These are phyloP conservation scores for Tipula vernalis DNA, from an alignment of 2,888 invertebrate species.

Conservation along the genomic window DNA sequence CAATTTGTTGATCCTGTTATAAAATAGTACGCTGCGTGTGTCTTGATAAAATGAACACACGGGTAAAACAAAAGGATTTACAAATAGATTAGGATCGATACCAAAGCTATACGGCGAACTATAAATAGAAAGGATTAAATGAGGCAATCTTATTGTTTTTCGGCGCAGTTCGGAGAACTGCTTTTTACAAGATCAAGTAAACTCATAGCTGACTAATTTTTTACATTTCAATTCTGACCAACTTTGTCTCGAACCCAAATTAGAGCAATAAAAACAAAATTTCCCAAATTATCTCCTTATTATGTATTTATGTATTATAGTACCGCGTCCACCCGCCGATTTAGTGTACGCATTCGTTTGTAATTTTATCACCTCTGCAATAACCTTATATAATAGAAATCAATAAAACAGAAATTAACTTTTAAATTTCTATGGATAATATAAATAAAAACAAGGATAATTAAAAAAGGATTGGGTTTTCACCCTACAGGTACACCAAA, in stretches of 20 bases:
- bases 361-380: background rate
- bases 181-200: too few relatives aligned
- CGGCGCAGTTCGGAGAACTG: background rate
- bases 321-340: background rate
- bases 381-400: background rate
- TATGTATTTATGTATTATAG: background rate
- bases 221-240: too few relatives aligned
- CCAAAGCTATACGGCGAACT: background rate
- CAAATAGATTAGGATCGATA: background rate
- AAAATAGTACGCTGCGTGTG: background rate
- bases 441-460: background rate
- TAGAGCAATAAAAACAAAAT: background rate
- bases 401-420: background rate
- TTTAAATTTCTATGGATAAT: background rate
- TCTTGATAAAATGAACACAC: background rate
- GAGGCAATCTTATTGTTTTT: background rate
- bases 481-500: background rate
- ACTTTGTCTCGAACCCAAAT: background rate
- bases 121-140: background rate
- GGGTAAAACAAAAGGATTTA: background rate
- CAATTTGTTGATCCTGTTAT: background rate
- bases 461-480: background rate
- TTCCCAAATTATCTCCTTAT: background rate
- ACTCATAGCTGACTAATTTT: too few relatives aligned
- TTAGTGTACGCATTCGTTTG: background rate